Conservation (phyloP, 2,797 vertebrate species). For the Scarus forsteni region DNA sequence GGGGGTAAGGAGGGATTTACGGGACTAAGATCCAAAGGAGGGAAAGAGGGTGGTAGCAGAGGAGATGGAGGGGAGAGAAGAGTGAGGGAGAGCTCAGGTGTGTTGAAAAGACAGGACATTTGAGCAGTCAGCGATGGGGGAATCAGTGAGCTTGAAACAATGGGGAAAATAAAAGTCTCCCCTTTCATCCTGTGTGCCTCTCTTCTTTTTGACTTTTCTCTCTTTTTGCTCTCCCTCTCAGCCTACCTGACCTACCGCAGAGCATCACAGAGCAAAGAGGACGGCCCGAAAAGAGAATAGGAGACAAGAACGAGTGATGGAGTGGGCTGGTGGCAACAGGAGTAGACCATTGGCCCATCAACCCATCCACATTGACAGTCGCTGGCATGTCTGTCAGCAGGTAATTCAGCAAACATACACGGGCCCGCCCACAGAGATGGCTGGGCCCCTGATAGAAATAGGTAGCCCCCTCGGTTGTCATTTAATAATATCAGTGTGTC, state of each 20-base stretch:
- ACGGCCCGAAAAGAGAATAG: constrained; percentile 16
- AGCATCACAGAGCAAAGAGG: constrained; percentile 51
- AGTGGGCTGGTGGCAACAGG: constrained; percentile 31
- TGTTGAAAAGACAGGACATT: constrained; percentile 83
- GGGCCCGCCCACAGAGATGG: constrained; percentile 1
- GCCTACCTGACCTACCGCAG: constrained; percentile 80
- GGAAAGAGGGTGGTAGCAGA: constrained; percentile 19
- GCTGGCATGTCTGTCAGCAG: constrained; percentile 67
- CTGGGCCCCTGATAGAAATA: no score
- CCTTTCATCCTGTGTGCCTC: constrained; percentile 62
- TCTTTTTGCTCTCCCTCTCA: constrained; percentile 43
- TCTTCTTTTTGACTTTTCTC: constrained; percentile 36
- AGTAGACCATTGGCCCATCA: constrained; percentile 47
- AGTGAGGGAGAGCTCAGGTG: constrained; percentile 69
- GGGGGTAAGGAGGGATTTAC: constrained; percentile 64
- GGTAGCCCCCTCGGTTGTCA: no score
- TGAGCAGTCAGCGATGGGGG: constrained; percentile 64
- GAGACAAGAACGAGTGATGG: constrained; percentile 17
- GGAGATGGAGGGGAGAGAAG: constrained; percentile 8
- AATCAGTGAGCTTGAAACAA: constrained; percentile 75
- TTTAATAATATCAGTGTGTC: no score
- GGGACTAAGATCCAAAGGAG: constrained; percentile 43
- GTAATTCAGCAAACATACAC: constrained; percentile 49
- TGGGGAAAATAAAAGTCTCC: constrained; percentile 81
- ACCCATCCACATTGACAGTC: constrained; percentile 66